Percentiles rank a stretch among this genome's conserved stretches.
Evolutionary conservation across 2,113 vertebrate genomes (phyloP).

Genomic region (Plecturocebus donacophilus): DNA sequence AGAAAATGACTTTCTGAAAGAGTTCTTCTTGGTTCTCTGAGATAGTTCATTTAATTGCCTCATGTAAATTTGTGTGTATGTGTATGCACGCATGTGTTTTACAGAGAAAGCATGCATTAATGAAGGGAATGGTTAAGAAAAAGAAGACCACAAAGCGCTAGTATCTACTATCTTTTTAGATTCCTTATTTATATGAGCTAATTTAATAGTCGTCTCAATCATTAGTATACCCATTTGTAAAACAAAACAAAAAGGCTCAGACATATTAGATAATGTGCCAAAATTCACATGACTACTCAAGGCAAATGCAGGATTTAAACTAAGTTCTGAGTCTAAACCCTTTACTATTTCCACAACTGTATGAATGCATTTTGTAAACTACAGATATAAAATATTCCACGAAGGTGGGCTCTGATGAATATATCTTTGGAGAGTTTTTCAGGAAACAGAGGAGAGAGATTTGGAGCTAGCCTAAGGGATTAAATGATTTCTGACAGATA

Average conservation of each 20-base stretch:
- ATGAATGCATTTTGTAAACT: background rate
- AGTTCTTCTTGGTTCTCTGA: background rate
- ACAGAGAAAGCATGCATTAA: background rate
- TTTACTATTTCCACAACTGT: background rate
- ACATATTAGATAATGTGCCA: background rate
- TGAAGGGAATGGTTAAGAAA: background rate
- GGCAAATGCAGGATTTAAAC: background rate
- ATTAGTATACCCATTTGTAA: background rate
- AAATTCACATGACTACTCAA: background rate
- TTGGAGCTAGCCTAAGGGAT: background rate
- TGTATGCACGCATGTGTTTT: background rate
- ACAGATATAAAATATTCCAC: background rate
- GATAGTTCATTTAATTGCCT: background rate
- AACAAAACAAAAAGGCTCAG: background rate
- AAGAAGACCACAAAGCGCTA: background rate
- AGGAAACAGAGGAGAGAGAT: conserved; percentile 31
- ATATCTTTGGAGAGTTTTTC: background rate
- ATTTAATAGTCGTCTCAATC: conserved; percentile 19
- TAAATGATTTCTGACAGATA: conserved; percentile 35
- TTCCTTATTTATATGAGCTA: background rate
- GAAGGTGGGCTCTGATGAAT: background rate
- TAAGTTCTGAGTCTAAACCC: background rate
- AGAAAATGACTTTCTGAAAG: conserved; percentile 1
- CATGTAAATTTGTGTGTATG: background rate
- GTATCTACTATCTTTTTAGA: background rate